These are phyloP conservation scores for Andinoacara biseriatus DNA, from an alignment of 2,113 vertebrate species.

Conservation along the genomic window DNA sequence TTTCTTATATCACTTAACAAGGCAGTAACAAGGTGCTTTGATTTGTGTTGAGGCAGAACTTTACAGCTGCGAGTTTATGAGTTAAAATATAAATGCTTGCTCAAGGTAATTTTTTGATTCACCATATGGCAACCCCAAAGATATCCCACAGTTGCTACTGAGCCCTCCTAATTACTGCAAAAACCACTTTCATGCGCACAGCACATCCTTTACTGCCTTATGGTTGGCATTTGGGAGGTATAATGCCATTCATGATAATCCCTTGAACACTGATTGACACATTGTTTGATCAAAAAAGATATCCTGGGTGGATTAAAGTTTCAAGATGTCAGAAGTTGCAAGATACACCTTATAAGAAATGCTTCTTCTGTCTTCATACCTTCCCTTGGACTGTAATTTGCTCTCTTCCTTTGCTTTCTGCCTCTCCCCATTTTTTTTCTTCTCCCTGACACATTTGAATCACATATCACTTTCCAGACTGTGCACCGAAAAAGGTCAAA, in stretches of 20 bases:
- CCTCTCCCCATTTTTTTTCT: slow-evolving; percentile 17
- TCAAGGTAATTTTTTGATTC: slow-evolving; percentile 35
- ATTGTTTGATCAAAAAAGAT: slow-evolving; percentile 71
- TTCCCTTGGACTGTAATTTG: slow-evolving; percentile 52
- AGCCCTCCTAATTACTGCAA: slow-evolving; percentile 21
- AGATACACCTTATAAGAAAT: slow-evolving; percentile 46
- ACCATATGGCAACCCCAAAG: slow-evolving; percentile 24
- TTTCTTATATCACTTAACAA: slow-evolving; percentile 35
- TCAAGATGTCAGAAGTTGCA: slow-evolving; percentile 53
- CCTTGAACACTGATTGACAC: slow-evolving; percentile 75
- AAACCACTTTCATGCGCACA: slow-evolving; percentile 19
- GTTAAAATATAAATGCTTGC: slow-evolving; percentile 27
- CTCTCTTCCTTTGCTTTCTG: slow-evolving; percentile 38
- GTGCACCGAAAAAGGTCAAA: slow-evolving; percentile 78
- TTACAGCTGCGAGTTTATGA: slow-evolving; percentile 6
- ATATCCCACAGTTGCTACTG: slow-evolving; percentile 1
- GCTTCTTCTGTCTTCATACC: slow-evolving; percentile 35
- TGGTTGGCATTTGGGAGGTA: slow-evolving; percentile 64
- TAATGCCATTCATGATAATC: slow-evolving; percentile 64
- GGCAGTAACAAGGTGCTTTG: slow-evolving; percentile 26
- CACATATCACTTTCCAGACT: slow-evolving; percentile 75
- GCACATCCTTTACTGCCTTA: slow-evolving; percentile 41
- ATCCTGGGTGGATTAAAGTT: slow-evolving; percentile 61
- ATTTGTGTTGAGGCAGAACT: slow-evolving; percentile 19
- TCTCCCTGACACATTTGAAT: slow-evolving; percentile 69